Evolutionary conservation across 2,888 invertebrate genomes (phyloP), one percentile per base, ranked within the genome.

Genomic region (Crioceris asparagi): DNA sequence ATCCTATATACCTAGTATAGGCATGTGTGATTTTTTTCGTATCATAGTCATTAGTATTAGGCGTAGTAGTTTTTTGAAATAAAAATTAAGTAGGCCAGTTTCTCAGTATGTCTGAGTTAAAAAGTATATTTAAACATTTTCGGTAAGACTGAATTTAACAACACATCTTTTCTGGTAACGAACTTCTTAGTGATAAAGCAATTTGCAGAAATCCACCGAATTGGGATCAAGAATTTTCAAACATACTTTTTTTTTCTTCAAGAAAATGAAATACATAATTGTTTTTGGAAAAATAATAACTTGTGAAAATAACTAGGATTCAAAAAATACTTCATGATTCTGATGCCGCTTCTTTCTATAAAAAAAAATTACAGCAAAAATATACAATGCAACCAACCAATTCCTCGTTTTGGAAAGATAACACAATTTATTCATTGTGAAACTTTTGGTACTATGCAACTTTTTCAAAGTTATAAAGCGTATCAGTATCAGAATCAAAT

Each of bases 131-230:
- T 45, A 52, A 57, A 58, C 51, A 50, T 56, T 60, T 64, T 65
- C 63, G 64, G 64, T 64, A 64, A 64, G 65, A 65, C 64, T 64
- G 65, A 47, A 64, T 62, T 56, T 55, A 59, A 60, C 60, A 60
- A 63, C 62, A 63, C 60, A 62, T 64, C 62, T 65, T 60, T 64
- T 64, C 62, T 62, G 62, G 58, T 61, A 61, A 63, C 59, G 56
- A 59, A 59, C 54, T 57, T 60, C 53, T 56, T 60, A 60, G 60
- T 60, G 58, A 61, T 60, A 58, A 50, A 44, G 56, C 54, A 51
- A 50, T 54, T 52, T 21, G 54, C 53, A 55, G 54, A 53, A 53
- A 50, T 49, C 41, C 49, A 43, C 46, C 45, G 40, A 48, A 42
- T 46, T 48, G 48, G n/a, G 45, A 31, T 37, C 42, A 41, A 44